Evolutionary conservation across 92 coral and sea anemone genomes (phyloP).

Genomic region (Epizoanthus scotinus): DNA sequence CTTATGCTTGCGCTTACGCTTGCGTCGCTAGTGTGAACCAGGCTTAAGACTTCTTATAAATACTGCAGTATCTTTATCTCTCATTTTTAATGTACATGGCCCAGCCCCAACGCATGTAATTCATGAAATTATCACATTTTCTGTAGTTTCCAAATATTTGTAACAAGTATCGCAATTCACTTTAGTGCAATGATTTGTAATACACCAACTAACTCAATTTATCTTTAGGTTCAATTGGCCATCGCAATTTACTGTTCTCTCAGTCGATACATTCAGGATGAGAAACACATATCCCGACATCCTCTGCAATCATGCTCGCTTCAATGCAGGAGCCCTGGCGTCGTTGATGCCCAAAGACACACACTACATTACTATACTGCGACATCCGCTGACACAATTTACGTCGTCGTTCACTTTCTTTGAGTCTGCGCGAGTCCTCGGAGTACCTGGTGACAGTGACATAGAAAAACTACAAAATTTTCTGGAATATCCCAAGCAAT

Average conservation of each 20-base stretch:
- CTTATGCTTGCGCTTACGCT: no score
- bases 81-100: no score
- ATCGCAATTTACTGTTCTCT: slow-evolving; percentile 21
- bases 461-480: slow-evolving; percentile 33
- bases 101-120: no score
- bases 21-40: no score
- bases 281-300: slow-evolving; percentile 52
- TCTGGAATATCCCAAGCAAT: slow-evolving; percentile 16
- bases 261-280: slow-evolving; percentile 37
- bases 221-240: slow-evolving; percentile 30
- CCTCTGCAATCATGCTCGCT: slow-evolving; percentile 83
- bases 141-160: no score
- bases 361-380: slow-evolving; percentile 60
- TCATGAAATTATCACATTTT: no score
- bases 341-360: slow-evolving; percentile 62
- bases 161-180: no score
- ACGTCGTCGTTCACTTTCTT: slow-evolving; percentile 73
- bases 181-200: no score
- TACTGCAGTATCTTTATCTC: no score
- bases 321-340: slow-evolving; percentile 56
- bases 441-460: background rate
- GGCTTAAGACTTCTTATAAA: no score
- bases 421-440: slow-evolving; percentile 38
- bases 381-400: slow-evolving; percentile 68
- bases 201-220: no score